Evolutionary conservation across 2,888 invertebrate species (phyloP), one percentile per base, ranked within the genome.

Genomic region (Dicroscelio sp.): DNA sequence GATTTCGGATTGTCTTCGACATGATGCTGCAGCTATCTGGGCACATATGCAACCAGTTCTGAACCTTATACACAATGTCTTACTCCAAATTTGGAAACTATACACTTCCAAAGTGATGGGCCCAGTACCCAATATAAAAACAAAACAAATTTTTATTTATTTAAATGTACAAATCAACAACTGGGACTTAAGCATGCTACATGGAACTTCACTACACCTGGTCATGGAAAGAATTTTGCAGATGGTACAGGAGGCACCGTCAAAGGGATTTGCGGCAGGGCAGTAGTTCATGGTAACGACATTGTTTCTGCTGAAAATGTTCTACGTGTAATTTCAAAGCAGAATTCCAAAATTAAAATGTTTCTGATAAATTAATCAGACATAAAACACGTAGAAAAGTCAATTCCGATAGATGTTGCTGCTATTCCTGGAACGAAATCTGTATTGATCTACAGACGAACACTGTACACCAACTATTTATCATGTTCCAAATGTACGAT

Each of bases 11-110:
- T 5, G 17, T 38, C 43, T 86, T 3, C 35, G 78, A 14, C 86
- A 86, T 38, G 78, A 86, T 48, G 85, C 85, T 33, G n/a, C 55
- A 17, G 25, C 76, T 1, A 14, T 78, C 25, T 86, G 86, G 86
- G 86, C 86, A 23, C 78, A 86, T 60, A 5, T 82, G 23, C 6
- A 30, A 20, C 82, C 82, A 31, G 30, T 69, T 65, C 33, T 65
- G 20, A 33, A 33, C 1, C 20, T 65, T 4, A 31, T 65, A n/a
- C n/a, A 3, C 65, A 25, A 63, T n/a, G 10, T 27, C 0, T 63
- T 65, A n/a, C 33, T 5, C 33, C 30, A 17, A 10, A 63, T 2
- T 1, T 63, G 2, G 30, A 63, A 3, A 30, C 30, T 4, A 6
- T 63, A 30, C 63, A 63, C 12, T 31, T 67, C 69, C 69, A 69